Conservation (phyloP, 1,140 invertebrate genomes). For the Drosophila leontia region DNA sequence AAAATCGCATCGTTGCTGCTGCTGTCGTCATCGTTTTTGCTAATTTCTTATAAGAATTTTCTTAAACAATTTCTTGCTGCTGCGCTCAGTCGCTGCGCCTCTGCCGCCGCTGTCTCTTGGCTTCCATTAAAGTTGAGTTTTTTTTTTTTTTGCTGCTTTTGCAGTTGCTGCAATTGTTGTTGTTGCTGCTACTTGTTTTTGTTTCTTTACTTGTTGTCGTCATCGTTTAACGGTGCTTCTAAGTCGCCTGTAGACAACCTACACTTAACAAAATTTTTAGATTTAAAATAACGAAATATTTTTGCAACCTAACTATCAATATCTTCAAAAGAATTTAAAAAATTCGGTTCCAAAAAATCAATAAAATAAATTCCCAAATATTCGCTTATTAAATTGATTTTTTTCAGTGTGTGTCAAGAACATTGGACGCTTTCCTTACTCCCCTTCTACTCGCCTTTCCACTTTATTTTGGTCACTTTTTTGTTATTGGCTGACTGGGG, state of each 20-base stretch:
- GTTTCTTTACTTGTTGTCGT: conserved; percentile 40
- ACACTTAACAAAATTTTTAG: neutral
- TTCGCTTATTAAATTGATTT: neutral
- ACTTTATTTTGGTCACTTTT: conserved; percentile 36
- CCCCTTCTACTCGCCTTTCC: conserved; percentile 19
- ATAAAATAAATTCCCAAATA: neutral
- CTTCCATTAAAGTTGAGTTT: conserved; percentile 55
- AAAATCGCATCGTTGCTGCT: conserved; percentile 61
- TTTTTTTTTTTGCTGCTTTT: conserved; percentile 17
- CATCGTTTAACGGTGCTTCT: conserved; percentile 74
- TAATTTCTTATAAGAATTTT: conserved; percentile 81
- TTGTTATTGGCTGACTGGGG: conserved; percentile 5
- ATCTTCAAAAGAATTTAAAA: neutral
- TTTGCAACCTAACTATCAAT: neutral
- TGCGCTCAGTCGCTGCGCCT: conserved; percentile 13
- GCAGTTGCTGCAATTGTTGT: conserved; percentile 26
- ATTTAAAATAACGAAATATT: neutral
- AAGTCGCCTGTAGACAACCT: conserved; percentile 21
- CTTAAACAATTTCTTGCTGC: conserved; percentile 75
- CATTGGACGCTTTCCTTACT: neutral
- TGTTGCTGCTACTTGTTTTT: conserved; percentile 55
- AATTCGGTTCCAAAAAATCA: neutral
- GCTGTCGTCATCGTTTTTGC: conserved; percentile 61
- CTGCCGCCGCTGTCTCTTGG: conserved; percentile 43
- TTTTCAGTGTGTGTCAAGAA: conserved; percentile 1